These are phyloP conservation scores for Poecilia velifera DNA, from an alignment of 2,797 vertebrate species.

Conservation along the genomic window DNA sequence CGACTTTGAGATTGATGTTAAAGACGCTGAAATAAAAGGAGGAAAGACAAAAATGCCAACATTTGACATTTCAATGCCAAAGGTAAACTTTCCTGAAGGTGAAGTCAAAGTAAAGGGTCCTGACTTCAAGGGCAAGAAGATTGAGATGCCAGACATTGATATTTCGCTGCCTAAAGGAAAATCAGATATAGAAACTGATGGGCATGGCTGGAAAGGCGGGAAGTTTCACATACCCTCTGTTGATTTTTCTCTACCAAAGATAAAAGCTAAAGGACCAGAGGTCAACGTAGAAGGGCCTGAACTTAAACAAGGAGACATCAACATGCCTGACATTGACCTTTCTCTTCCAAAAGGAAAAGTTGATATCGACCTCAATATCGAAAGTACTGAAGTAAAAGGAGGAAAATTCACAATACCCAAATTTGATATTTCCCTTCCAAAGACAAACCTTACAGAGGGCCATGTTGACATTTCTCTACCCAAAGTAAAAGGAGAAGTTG, in stretches of 20 bases:
- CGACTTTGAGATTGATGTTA: conserved; percentile 4
- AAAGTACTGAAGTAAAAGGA: conserved; percentile 43
- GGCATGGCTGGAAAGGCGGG: conserved; percentile 29
- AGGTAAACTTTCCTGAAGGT: conserved; percentile 50
- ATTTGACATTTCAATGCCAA: conserved; percentile 65
- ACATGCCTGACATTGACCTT: conserved; percentile 60
- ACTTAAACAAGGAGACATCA: conserved; percentile 36
- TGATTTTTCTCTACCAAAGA: conserved; percentile 49
- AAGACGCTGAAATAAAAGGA: conserved; percentile 39
- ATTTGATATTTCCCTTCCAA: conserved; percentile 63
- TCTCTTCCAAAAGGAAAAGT: conserved; percentile 54
- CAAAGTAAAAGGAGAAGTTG: conserved; percentile 40
- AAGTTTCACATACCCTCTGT: conserved; percentile 72
- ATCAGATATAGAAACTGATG: not conserved
- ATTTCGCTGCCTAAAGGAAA: conserved; percentile 62
- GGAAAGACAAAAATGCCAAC: conserved; percentile 31
- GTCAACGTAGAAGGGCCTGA: conserved; percentile 47
- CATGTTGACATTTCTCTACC: conserved; percentile 43
- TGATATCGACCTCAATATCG: conserved; percentile 34
- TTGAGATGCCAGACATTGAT: conserved; percentile 64
- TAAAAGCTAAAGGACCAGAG: conserved; percentile 17
- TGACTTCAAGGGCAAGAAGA: conserved; percentile 49
- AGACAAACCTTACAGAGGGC: conserved; percentile 48
- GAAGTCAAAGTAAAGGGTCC: conserved; percentile 45
- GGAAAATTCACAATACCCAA: conserved; percentile 54